These are phyloP conservation scores for Saccopteryx leptura DNA, from an alignment of 2,113 vertebrate species.

Conservation along the genomic window DNA sequence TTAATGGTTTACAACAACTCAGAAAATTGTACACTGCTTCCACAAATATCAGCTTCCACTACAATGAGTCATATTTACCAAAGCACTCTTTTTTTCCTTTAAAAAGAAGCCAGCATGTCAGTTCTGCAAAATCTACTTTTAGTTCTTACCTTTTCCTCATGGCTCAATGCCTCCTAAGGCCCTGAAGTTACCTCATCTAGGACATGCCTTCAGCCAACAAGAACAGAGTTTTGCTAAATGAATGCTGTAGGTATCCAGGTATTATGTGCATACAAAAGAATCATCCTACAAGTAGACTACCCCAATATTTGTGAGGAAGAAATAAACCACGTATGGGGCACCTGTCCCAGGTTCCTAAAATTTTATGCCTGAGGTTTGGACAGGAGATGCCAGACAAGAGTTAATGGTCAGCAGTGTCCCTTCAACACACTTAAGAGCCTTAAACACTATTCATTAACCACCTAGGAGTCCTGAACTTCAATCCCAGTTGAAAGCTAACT, in stretches of 20 bases:
- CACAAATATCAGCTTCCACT: constrained; percentile 73
- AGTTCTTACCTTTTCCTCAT: not conserved
- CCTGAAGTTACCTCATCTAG: not conserved
- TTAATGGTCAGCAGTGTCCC: not conserved
- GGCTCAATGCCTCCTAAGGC: not conserved
- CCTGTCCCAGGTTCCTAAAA: not conserved
- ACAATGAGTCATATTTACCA: constrained; percentile 69
- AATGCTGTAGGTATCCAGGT: not conserved
- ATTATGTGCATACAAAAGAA: not conserved
- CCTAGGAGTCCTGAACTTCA: not conserved
- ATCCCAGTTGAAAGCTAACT: not conserved
- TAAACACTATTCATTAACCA: not conserved
- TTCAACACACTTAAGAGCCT: not conserved
- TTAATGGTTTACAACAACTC: constrained; percentile 72
- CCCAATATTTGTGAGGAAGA: not conserved
- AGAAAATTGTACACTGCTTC: constrained; percentile 75
- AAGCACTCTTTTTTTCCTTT: not conserved
- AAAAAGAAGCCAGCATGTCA: constrained; percentile 51
- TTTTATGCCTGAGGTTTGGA: not conserved
- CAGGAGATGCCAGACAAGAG: not conserved
- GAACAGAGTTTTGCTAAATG: not conserved
- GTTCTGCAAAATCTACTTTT: not conserved
- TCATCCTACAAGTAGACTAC: not conserved
- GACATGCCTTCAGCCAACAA: not conserved
- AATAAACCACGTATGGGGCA: not conserved